These are phyloP conservation scores for Aphidoletes aphidimyza DNA, from an alignment of 2,888 invertebrate species.

Conservation along the genomic window DNA sequence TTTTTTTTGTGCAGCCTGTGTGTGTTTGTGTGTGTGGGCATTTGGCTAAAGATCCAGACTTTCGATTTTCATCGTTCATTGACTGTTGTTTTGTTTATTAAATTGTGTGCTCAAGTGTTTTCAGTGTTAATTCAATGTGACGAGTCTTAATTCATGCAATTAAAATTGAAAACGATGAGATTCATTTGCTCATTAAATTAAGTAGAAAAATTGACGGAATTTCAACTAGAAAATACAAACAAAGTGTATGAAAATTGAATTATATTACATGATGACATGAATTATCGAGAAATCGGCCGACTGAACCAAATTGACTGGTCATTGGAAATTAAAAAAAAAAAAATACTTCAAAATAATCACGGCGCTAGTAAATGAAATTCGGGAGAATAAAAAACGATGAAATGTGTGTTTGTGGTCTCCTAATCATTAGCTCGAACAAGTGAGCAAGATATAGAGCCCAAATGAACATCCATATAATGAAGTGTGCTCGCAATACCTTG, in stretches of 20 bases:
- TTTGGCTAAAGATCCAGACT: too few relatives aligned
- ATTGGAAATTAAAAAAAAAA: neutral
- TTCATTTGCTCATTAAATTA: neutral
- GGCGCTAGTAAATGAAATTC: neutral
- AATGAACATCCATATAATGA: neutral
- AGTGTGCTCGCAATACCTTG: neutral
- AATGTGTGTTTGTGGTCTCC: neutral
- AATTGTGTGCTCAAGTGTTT: constrained; percentile 11
- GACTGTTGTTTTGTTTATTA: neutral
- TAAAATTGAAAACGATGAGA: neutral
- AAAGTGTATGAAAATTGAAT: neutral
- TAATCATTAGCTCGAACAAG: neutral
- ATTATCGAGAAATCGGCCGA: neutral
- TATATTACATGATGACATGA: too few relatives aligned
- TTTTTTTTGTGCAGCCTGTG: too few relatives aligned
- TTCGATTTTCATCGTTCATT: neutral
- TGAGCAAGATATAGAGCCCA: neutral
- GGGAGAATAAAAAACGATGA: neutral
- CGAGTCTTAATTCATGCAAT: neutral
- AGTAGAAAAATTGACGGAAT: neutral
- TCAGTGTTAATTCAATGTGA: neutral
- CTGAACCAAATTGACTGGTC: neutral
- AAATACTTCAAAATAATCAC: neutral
- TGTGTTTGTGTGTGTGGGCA: neutral
- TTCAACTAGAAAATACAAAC: neutral